Evolutionary conservation across 2,797 vertebrate genomes (phyloP), one percentile per base, ranked within the genome.

Genomic region (Podarcis siculus): DNA sequence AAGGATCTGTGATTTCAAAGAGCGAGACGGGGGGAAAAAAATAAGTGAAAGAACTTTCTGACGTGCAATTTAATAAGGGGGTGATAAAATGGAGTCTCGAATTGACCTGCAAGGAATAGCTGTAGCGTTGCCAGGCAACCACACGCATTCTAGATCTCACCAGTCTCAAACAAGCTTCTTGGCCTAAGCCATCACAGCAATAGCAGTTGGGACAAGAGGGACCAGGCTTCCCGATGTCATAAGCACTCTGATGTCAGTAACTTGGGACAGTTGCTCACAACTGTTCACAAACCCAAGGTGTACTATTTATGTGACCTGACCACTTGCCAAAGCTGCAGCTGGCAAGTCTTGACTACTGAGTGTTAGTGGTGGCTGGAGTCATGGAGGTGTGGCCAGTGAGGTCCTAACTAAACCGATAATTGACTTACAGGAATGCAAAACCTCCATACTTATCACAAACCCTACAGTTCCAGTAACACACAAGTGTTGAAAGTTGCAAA

Each of bases 61-160:
- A 32, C 35, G 23, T n/a, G 15, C 15, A 73, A 23, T 81, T 37
- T 85, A n/a, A 17, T 37, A 55, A 55, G 49, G 30, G 25, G 64
- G 25, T 61, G 25, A 32, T 30, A 45, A n/a, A 23, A 35, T 49
- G 61, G 71, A 30, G 66, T 49, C 27, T 83, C 58, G 61, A 77
- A 73, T 35, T 89, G 67, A 73, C 15, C 21, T n/a, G 7, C 69
- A 15, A 79, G 80, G 66, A 71, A 73, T 66, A 83, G 66, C 73
- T n/a, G 8, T 76, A 64, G n/a, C 9, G 45, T 76, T 84, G 87
- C 87, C 25, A 64, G 45, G 77, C 73, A 67, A 64, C 81, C 30
- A 30, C 82, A 72, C 42, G 39, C 58, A 79, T 86, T 86, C 85
- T 76, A 86, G 87, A 87, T n/a, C 82, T 79, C 45, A 69, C 19